Evolutionary conservation across 2,888 invertebrate species (phyloP).

Genomic region (Mellilla xanthometata): DNA sequence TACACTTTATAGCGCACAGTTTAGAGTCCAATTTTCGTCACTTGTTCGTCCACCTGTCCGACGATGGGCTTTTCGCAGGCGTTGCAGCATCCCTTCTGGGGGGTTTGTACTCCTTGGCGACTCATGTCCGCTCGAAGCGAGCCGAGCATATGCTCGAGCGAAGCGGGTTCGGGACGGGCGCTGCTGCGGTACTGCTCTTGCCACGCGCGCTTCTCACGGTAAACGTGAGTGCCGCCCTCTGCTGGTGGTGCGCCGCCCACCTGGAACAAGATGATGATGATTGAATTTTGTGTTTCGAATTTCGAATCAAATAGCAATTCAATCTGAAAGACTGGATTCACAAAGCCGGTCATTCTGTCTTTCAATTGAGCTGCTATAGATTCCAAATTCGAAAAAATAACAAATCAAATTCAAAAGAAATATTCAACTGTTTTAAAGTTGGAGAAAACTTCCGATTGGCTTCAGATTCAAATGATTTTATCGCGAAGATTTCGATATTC

Average conservation of each 20-base stretch:
- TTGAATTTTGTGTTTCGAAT: not conserved
- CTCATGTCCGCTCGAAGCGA: constrained; percentile 98
- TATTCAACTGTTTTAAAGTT: not conserved
- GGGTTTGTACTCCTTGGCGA: constrained; percentile 98
- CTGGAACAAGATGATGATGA: constrained; percentile 40
- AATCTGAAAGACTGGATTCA: no score
- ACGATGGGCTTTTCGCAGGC: constrained; percentile 99
- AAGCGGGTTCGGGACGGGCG: constrained; percentile 81
- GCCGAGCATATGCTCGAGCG: constrained; percentile 93
- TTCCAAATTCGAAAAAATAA: no score
- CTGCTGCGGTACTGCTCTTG: constrained; percentile 80
- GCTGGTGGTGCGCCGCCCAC: constrained; percentile 68
- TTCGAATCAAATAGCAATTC: not conserved
- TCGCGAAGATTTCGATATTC: no score
- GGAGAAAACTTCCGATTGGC: not conserved
- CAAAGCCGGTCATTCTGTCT: no score
- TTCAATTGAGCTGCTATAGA: no score
- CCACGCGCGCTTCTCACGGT: constrained; percentile 84
- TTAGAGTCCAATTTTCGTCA: not conserved
- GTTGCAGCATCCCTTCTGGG: constrained; percentile 99
- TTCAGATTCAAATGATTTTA: no score
- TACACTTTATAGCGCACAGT: not conserved
- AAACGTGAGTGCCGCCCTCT: constrained; percentile 83
- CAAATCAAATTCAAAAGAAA: no score
- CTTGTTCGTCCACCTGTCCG: constrained; percentile 87